Evolutionary conservation across 2,797 vertebrate genomes (phyloP), one percentile per base, ranked within the genome.

Genomic region (Pampus argenteus): DNA sequence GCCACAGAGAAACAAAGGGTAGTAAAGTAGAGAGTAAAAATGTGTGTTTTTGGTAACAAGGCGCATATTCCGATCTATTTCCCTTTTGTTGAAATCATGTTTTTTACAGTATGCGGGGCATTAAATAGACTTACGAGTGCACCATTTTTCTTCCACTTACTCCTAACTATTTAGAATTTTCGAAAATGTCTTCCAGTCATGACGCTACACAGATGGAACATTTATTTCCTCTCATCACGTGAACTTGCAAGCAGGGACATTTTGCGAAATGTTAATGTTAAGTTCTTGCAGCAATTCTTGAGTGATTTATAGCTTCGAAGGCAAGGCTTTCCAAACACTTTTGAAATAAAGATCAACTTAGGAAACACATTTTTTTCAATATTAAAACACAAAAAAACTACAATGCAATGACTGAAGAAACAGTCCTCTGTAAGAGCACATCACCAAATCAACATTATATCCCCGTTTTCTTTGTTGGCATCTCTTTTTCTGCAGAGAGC

Each of bases 231-330:
- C 45, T 83, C 50, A 66, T 66, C 59, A 72, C 44, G 23, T 44
- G 9, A 64, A 71, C 54, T 64, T 66, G 66, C 54, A 59, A 74
- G 28, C 6, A 38, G 38, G 36, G 42, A 73, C 73, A 59, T 81
- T 85, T 84, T 79, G 81, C 65, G 87, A 84, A 74, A 76, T 42
- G 56, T 83, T 74, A 59, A n/a, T n/a, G n/a, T n/a, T 57, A 75
- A 56, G 54, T 61, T 85, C 64, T 89, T 86, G 83, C 80, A 64
- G 67, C 58, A 81, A 65, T 54, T 76, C 70, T 77, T 78, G 64
- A 79, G 11, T 36, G 34, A 36, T 36, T 36, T 11, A 36, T 36
- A 11, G 13, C 34, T 36, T 83, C 74, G 34, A 78, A 67, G 2
- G 9, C 64, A 9, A 71, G 51, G 44, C 58, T 71, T 67, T 80